These are phyloP conservation scores for Petrocephalus microphthalmus DNA, from an alignment of 2,113 vertebrate species.

Conservation along the genomic window DNA sequence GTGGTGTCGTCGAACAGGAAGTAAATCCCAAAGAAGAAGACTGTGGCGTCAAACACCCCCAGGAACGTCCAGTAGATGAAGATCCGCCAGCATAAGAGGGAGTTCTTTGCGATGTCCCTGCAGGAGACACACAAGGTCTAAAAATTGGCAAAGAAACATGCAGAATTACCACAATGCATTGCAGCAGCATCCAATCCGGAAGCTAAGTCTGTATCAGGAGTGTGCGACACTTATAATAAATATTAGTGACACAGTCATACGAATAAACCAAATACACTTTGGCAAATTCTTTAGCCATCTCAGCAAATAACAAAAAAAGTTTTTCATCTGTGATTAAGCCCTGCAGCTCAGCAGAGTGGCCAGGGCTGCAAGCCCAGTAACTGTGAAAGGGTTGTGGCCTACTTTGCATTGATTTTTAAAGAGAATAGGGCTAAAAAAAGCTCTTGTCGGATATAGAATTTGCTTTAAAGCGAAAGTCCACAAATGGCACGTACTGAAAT, in stretches of 20 bases:
- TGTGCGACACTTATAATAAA: neutral
- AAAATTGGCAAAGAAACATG: neutral
- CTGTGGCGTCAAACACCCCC: constrained; percentile 83
- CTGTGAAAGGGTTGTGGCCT: neutral
- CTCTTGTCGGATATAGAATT: neutral
- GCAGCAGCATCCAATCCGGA: neutral
- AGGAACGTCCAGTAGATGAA: constrained; percentile 93
- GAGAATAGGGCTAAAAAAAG: neutral
- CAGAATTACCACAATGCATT: too few relatives aligned
- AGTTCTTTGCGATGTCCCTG: constrained; percentile 94
- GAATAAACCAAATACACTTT: neutral
- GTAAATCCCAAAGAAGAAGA: constrained; percentile 96
- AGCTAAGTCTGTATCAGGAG: neutral
- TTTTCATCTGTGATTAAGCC: neutral
- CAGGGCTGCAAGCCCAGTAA: neutral
- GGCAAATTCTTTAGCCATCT: neutral
- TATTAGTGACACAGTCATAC: neutral
- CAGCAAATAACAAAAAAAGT: neutral
- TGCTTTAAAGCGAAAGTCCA: neutral
- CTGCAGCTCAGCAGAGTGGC: neutral
- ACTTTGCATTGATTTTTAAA: neutral
- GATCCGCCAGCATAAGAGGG: constrained; percentile 77
- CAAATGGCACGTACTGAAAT: neutral
- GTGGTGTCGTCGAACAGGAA: constrained; percentile 88
- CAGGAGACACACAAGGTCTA: neutral